Evolutionary conservation across 2,888 invertebrate genomes (phyloP), one percentile per base, ranked within the genome.

Genomic region (Drosophila melanosoma): DNA sequence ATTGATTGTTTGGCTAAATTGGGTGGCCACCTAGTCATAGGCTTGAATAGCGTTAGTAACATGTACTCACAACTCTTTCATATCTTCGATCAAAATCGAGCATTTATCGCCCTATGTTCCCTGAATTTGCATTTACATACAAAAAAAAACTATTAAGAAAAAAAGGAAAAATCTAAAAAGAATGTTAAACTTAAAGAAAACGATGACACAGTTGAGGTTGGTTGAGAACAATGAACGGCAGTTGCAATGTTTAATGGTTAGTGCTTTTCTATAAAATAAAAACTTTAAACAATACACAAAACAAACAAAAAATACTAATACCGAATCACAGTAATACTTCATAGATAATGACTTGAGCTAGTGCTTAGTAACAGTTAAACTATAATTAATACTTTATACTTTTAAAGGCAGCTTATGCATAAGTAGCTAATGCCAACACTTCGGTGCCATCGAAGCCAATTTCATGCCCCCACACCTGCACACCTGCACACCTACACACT

Each of bases 241-340:
- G 89, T 90, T 86, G 89, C 86, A 87, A 90, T 90, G 90, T 90
- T 90, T 84, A 90, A 90, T 89, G 90, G 86, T 90, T 86, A 86
- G 90, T 90, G 86, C 90, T 89, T 87, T 87, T 90, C 88, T 89
- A 90, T 89, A 69, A 85, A 73, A 68, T 17, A 64, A 70, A 71
- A 74, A 74, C 45, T 56, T 57, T 26, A 56, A 54, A 36, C 45
- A 20, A 45, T 45, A 23, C 7, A 29, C 17, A 57, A 17, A 73
- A 59, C 64, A 60, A 62, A 74, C 64, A 69, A 68, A 26, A 59
- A 59, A 45, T 45, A 45, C 45, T 40, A 74, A 62, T 61, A 65
- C 71, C 62, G 33, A 54, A 82, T 69, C 74, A 81, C 72, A 74
- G 77, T 76, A 78, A 69, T 74, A 70, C 58, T 78, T 76, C 79